These are phyloP conservation scores for Proterorhinus semilunaris DNA, from an alignment of 2,113 vertebrate genomes.

Conservation along the genomic window DNA sequence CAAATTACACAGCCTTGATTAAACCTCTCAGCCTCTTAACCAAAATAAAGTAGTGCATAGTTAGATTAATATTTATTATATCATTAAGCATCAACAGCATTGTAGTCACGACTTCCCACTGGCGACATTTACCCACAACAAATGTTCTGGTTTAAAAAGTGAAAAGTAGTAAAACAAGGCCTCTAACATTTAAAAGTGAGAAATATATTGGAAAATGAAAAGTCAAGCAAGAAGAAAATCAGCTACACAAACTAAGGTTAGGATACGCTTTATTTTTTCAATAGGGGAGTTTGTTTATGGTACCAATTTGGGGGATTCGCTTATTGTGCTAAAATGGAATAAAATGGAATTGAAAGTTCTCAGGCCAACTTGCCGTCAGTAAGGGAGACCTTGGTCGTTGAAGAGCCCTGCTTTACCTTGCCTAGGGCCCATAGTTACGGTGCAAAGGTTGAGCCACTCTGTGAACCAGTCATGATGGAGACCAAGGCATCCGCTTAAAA, in stretches of 20 bases:
- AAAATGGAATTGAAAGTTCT: too few relatives aligned
- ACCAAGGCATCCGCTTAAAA: not conserved
- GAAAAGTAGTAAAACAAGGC: conserved; percentile 20
- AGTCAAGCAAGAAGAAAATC: not conserved
- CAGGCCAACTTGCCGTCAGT: not conserved
- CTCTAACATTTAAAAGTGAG: not conserved
- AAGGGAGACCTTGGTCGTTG: not conserved
- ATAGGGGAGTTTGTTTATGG: too few relatives aligned
- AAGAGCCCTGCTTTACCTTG: too few relatives aligned
- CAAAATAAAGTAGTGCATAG: conserved; percentile 42
- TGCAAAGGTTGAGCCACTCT: not conserved
- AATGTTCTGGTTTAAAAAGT: conserved; percentile 33
- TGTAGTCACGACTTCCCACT: conserved; percentile 38
- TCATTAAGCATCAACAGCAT: conserved; percentile 60
- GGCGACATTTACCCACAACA: conserved; percentile 32
- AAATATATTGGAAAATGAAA: not conserved
- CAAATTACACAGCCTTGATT: conserved; percentile 32
- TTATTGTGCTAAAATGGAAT: too few relatives aligned
- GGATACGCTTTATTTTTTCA: too few relatives aligned
- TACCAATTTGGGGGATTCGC: too few relatives aligned
- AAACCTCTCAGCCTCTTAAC: conserved; percentile 32
- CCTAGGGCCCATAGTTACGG: not conserved
- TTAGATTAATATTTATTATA: conserved; percentile 67
- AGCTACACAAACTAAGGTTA: not conserved
- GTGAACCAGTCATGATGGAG: not conserved